Conservation (phyloP, 2,113 vertebrate genomes). For the Cinclus cinclus region DNA sequence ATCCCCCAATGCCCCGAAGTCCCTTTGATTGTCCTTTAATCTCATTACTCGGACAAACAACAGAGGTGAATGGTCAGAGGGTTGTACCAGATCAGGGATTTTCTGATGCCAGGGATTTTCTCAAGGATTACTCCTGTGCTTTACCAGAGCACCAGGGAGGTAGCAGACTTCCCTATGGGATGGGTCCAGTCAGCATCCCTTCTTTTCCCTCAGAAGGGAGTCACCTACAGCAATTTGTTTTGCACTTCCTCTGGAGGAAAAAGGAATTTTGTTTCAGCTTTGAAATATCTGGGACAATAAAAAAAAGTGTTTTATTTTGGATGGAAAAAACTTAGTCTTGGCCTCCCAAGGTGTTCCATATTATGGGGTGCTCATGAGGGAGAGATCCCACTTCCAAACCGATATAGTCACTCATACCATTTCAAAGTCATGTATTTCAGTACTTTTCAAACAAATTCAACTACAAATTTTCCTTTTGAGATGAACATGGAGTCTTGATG, state of each 20-base stretch:
- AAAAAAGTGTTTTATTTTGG: not conserved
- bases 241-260: not conserved
- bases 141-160: not conserved
- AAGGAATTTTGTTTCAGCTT: not conserved
- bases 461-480: not conserved
- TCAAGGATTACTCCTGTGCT: not conserved
- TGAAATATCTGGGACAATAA: not conserved
- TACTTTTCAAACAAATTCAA: not conserved
- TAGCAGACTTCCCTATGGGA: not conserved
- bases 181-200: too few species aligned
- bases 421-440: not conserved
- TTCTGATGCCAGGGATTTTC: not conserved
- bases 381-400: not conserved
- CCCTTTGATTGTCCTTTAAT: not conserved
- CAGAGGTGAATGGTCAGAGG: not conserved
- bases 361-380: not conserved
- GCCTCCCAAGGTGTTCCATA: not conserved
- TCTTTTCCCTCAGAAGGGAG: not conserved
- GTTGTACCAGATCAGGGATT: not conserved
- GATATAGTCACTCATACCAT: not conserved
- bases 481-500: not conserved
- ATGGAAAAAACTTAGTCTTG: not conserved
- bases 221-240: not conserved
- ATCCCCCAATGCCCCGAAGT: not conserved
- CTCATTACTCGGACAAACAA: not conserved